Conservation (phyloP, 1,140 invertebrate genomes). For the Drosophila guanche region DNA sequence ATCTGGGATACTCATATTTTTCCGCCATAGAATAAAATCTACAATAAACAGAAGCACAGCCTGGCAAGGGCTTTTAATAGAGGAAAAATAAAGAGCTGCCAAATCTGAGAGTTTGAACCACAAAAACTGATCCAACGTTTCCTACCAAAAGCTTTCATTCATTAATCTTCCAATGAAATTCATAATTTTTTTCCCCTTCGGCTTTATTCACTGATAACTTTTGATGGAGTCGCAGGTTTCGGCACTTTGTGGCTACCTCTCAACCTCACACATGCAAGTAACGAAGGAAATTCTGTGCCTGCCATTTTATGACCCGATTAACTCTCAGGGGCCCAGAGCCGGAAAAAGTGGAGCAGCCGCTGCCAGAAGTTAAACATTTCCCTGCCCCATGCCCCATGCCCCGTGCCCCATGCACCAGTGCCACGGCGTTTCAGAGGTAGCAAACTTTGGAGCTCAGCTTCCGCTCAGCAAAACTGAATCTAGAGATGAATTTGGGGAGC, state of each 20-base stretch:
- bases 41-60: background rate
- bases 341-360: constrained; percentile 41
- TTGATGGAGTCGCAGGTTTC: constrained; percentile 7
- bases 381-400: background rate
- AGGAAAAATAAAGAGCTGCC: background rate
- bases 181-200: constrained; percentile 7
- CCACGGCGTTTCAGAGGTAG: too few relatives aligned
- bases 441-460: constrained; percentile 12
- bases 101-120: background rate
- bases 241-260: background rate
- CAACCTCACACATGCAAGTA: constrained; percentile 10
- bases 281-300: constrained; percentile 40
- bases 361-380: constrained; percentile 51
- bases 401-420: background rate
- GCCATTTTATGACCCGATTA: constrained; percentile 72
- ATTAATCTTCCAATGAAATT: constrained; percentile 20
- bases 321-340: constrained; percentile 3
- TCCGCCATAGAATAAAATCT: background rate
- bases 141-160: background rate
- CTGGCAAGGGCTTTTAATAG: background rate
- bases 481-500: background rate
- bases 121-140: background rate
- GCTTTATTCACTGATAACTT: background rate
- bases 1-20: background rate
- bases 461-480: constrained; percentile 5